Conservation (phyloP, 1,140 invertebrate genomes). For the Macrobrachium rosenbergii region DNA sequence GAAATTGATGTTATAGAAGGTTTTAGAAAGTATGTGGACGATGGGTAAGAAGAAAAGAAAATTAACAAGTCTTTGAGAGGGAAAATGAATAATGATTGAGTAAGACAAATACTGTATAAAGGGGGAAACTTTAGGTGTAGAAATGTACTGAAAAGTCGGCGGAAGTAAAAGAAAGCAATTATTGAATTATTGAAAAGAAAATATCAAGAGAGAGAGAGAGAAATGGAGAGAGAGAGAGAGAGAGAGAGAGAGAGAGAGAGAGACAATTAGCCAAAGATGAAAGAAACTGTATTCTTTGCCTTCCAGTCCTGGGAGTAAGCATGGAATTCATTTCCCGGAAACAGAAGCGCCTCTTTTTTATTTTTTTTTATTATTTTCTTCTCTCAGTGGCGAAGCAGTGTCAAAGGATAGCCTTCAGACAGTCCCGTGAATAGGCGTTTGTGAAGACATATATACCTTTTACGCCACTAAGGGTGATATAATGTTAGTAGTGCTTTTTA, state of each 20-base stretch:
- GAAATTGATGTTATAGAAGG: no score
- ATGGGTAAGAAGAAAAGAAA: not conserved
- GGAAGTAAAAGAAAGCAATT: not conserved
- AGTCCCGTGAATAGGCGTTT: no score
- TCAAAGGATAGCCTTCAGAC: no score
- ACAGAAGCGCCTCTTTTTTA: no score
- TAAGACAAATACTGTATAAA: not conserved
- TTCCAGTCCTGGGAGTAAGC: not conserved
- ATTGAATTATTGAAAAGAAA: not conserved
- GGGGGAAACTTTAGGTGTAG: not conserved
- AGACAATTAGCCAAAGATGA: not conserved
- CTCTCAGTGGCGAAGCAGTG: no score
- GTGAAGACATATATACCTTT: no score
- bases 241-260: slow-evolving; percentile 21
- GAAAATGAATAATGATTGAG: not conserved
- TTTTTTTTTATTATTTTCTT: no score
- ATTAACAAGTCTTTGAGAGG: not conserved
- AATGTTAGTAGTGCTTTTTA: no score
- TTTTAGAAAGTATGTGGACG: not conserved
- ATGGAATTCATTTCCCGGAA: no score
- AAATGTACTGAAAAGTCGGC: not conserved
- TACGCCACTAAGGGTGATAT: no score
- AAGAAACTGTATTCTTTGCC: not conserved
- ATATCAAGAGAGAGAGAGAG: slow-evolving; percentile 2
- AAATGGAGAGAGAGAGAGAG: slow-evolving; percentile 30